Evolutionary conservation across 2,797 vertebrate species (phyloP).

Genomic region (Sebastolobus alascanus): DNA sequence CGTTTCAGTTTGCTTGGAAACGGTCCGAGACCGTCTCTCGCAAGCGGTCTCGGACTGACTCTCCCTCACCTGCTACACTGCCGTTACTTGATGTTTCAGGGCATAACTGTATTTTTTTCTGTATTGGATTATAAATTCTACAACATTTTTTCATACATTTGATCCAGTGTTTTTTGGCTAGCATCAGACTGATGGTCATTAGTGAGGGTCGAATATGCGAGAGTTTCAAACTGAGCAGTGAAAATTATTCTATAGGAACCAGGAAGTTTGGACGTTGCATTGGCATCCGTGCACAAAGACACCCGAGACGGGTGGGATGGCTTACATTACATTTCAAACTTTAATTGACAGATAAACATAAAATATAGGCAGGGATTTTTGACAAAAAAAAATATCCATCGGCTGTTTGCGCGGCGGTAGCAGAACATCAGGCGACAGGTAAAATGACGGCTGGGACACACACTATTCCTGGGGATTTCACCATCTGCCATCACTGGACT

Average conservation of each 20-base stretch:
- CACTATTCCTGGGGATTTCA: constrained; percentile 51
- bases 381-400: constrained; percentile 26
- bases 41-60: not conserved
- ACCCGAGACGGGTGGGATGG: not conserved
- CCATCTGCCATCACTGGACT: constrained; percentile 52
- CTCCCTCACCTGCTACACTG: not conserved
- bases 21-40: too few relatives aligned
- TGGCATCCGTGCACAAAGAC: not conserved
- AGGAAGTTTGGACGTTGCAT: not conserved
- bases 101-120: not conserved
- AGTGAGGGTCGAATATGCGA: not conserved
- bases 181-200: not conserved
- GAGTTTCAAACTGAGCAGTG: not conserved
- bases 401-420: constrained; percentile 2
- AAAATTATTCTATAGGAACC: not conserved
- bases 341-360: constrained; percentile 35
- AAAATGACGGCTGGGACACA: constrained; percentile 26
- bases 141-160: not conserved
- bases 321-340: constrained; percentile 30
- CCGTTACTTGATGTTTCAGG: not conserved
- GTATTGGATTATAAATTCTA: too few relatives aligned
- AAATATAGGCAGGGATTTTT: constrained; percentile 26
- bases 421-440: constrained; percentile 41
- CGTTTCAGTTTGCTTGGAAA: too few relatives aligned
- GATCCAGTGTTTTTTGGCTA: not conserved